Percentiles rank a stretch among this genome's conserved stretches.
Conservation (phyloP, 2,797 vertebrate species). For the Malurus splendens region DNA sequence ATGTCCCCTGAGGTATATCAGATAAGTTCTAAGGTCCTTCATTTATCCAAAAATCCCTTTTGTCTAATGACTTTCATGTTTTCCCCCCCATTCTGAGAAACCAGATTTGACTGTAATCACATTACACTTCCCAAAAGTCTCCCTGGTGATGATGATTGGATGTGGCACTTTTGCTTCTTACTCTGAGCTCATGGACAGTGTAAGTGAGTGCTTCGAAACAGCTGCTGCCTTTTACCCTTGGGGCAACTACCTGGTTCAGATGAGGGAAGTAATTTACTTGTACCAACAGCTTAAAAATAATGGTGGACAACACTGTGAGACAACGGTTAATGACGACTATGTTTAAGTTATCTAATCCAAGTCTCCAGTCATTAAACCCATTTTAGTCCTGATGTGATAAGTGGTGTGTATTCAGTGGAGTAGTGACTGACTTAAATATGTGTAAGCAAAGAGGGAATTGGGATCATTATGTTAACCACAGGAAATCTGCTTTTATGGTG, state of each 20-base stretch:
- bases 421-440: not conserved
- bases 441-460: not conserved
- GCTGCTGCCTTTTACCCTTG: not conserved
- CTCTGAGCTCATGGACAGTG: not conserved
- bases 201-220: not conserved
- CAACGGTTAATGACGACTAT: not conserved
- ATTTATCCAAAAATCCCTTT: not conserved
- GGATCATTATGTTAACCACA: not conserved
- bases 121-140: not conserved
- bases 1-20: not conserved
- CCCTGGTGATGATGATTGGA: not conserved
- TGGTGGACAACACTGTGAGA: not conserved
- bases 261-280: not conserved
- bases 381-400: not conserved
- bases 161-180: not conserved
- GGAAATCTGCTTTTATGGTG: constrained; percentile 22
- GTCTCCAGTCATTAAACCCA: not conserved
- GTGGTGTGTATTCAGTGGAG: not conserved
- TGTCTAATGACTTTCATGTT: not conserved
- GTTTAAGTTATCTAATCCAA: not conserved
- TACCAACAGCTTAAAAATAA: not conserved
- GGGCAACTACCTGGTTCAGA: not conserved
- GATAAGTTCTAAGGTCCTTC: not conserved
- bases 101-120: not conserved
- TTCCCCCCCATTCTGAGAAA: not conserved